phyloP scores from a whole-genome alignment of 2,888 invertebrate genomes.

The Drosophila borealis region DNA sequence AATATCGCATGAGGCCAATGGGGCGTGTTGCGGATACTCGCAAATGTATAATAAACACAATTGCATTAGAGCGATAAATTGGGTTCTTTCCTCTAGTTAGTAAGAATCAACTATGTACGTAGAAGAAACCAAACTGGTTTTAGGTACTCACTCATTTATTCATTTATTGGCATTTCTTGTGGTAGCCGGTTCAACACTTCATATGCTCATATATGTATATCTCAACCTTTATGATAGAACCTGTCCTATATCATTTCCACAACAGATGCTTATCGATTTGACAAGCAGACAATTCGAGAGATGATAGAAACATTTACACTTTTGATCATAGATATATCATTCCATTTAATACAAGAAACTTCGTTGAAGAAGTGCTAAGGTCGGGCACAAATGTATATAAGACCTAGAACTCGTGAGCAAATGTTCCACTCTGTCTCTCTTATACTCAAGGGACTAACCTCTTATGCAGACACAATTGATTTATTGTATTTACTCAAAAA shows the following conservation, averaged over 20 bases:
- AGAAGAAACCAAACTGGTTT: constrained; percentile 42
- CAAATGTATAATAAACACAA: constrained; percentile 29
- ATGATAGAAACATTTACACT: no score
- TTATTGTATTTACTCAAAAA: no score
- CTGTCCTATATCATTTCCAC: constrained; percentile 23
- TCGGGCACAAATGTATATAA: background rate
- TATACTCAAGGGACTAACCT: background rate
- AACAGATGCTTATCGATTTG: no score
- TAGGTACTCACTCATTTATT: constrained; percentile 46
- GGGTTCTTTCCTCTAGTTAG: constrained; percentile 15
- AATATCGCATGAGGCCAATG: constrained; percentile 70
- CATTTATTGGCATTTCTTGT: constrained; percentile 41
- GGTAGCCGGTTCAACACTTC: constrained; percentile 34
- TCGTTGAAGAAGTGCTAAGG: no score
- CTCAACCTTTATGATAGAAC: constrained; percentile 24
- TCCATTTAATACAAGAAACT: background rate
- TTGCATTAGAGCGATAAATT: constrained; percentile 67
- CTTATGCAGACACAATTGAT: no score
- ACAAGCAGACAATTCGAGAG: no score
- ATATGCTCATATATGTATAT: background rate
- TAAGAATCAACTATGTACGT: constrained; percentile 4
- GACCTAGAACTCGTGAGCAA: background rate
- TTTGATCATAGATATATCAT: background rate
- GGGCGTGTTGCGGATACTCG: constrained; percentile 46
- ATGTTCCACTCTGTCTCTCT: background rate